These are phyloP conservation scores for Cephalotes varians DNA, from an alignment of 2,888 invertebrate genomes.

Conservation along the genomic window DNA sequence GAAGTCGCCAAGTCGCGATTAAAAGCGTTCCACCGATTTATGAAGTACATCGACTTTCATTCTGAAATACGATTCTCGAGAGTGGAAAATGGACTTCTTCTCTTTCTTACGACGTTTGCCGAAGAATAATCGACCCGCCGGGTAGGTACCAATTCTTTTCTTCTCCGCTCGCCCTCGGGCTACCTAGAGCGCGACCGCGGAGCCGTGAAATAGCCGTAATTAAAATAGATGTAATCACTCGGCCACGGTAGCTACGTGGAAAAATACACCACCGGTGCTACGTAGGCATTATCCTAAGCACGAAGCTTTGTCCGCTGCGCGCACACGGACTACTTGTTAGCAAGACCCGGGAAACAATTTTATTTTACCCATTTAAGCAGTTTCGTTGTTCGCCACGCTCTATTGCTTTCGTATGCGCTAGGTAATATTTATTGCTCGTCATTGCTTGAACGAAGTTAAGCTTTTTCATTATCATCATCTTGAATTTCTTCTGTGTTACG, in stretches of 20 bases:
- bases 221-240: slow-evolving; percentile 74
- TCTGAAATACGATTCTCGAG: slow-evolving; percentile 35
- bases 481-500: neutral
- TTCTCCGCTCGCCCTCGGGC: neutral
- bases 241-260: slow-evolving; percentile 14
- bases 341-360: slow-evolving; percentile 35
- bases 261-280: slow-evolving; percentile 12
- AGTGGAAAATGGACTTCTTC: slow-evolving; percentile 47
- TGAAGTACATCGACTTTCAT: slow-evolving; percentile 31
- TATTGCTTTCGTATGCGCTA: slow-evolving; percentile 32
- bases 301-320: slow-evolving; percentile 29
- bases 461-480: neutral
- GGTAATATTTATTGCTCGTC: slow-evolving; percentile 37
- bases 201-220: slow-evolving; percentile 70
- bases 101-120: neutral
- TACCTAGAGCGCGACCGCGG: slow-evolving; percentile 31
- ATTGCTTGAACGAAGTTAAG: neutral
- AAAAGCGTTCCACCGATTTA: slow-evolving; percentile 31
- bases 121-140: slow-evolving; percentile 44
- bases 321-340: neutral
- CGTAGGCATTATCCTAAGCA: slow-evolving; percentile 25
- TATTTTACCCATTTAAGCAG: slow-evolving; percentile 47
- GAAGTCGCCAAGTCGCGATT: slow-evolving; percentile 36
- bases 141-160: slow-evolving; percentile 41
- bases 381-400: slow-evolving; percentile 24